Base-by-base conservation (phyloP, 2,888 invertebrate genomes). In the Sinhomidia bicolor region DNA sequence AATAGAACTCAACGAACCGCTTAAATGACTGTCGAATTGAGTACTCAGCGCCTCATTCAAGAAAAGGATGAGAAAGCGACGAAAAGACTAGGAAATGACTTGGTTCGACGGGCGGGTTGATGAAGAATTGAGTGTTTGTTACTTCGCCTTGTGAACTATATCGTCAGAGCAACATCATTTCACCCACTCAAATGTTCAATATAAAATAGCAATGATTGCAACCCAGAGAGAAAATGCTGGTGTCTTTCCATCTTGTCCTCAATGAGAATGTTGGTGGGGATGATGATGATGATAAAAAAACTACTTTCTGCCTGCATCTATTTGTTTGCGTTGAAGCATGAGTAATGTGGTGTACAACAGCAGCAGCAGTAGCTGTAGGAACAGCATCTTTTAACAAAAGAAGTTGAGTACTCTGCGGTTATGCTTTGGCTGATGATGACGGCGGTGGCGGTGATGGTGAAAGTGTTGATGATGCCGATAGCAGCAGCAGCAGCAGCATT, bases 11-110 rank as follows among this genome's bases (percentile, higher is more conserved):
- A 65, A 47, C 82, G 51, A 79, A 80, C 57, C 78, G 87, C 74
- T 62, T 87, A 87, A 87, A 87, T 81, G 87, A 87, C 87, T 82
- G 74, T 76, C 62, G 82, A 78, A 82, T 78, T 76, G 76, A 87
- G 82, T 87, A 76, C 82, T 87, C 76, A 83, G 9, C 78, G 83
- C 5, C 47, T 84, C 71, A 79, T 84, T 79, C 68, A 79, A 80
- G 81, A 74, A 47, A 82, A 79, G n/a, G 71, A 86, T 17, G 78
- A 54, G 86, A 23, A 71, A 23, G 65, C 36, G 68, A 29, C 41
- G 82, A 57, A 20, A 62, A 82, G 81, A 78, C 29, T 68, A 71
- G 54, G 57, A 65, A 71, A 80, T 80, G 32, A 23, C n/a, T 74
- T 10, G 81, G 81, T 41, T 76, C n/a, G 41, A 78, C 76, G 41